Evolutionary conservation across 2,797 vertebrate species (phyloP), one percentile per base, ranked within the genome.

Genomic region (Melanotaenia boesemani): DNA sequence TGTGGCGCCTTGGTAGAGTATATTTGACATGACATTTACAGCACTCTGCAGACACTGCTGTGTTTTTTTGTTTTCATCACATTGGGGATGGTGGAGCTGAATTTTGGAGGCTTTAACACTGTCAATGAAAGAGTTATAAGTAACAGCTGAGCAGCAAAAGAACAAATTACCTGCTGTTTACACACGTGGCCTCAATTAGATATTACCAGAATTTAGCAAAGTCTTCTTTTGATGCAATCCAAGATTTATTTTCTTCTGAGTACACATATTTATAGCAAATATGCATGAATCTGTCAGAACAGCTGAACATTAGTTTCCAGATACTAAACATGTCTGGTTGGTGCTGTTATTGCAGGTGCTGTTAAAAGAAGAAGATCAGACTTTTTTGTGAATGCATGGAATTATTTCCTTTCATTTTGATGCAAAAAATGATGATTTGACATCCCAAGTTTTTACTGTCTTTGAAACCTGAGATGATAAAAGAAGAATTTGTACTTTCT

Each of bases 401-500:
- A 20, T 39, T 6, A 22, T 34, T 18, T 58, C 8, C 5, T 32
- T 16, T 18, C 4, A 15, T 46, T 62, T 9, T 10, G 12, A 46
- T 5, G 30, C 32, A 44, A 13, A 41, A 60, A 69, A 57, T 11
- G 2, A 3, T 13, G 20, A 36, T 36, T 61, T 61, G 58, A 28
- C 5, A 13, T 57, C 26, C 37, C 22, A 39, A 58, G 69, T 39
- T 20, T 20, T 63, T 1, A 52, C 5, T 28, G 48, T 41, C 46
- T 57, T 16, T 37, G 15, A 70, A 71, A 41, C 22, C 56, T 30
- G 22, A 76, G 15, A 67, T 65, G 26, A 39, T 5, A 54, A 58
- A 76, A 67, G 73, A 64, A 66, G 55, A 76, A 63, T 75, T 46
- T 61, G 28, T 78, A 26, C 48, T 62, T 28, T 22, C 20, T 41